Conservation (phyloP, 2,888 invertebrate species). For the Coelogynopora nodosa region DNA sequence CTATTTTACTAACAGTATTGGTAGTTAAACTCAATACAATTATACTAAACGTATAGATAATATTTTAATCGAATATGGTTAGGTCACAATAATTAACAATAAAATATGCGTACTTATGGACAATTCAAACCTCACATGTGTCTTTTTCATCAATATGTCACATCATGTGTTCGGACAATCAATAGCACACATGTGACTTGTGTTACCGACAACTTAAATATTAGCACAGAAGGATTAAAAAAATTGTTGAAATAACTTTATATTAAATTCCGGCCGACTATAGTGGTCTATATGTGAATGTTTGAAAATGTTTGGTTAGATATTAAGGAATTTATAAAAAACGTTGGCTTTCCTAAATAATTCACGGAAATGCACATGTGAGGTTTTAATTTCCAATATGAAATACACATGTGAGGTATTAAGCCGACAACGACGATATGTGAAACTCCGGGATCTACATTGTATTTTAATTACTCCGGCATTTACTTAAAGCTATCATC, state of each 20-base stretch:
- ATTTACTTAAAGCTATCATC: no score
- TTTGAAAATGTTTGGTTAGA: neutral
- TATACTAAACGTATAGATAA: no score
- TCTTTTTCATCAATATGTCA: neutral
- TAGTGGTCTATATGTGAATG: neutral
- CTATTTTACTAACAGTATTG: neutral
- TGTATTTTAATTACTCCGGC: no score
- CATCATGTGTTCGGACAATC: neutral
- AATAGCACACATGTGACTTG: neutral
- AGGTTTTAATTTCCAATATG: neutral
- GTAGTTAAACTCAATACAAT: neutral
- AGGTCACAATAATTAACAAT: neutral
- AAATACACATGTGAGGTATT: neutral
- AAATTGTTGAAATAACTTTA: no score
- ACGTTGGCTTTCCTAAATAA: neutral
- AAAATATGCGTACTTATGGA: neutral
- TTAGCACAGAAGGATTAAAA: no score
- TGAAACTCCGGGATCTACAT: no score
- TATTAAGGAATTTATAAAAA: neutral
- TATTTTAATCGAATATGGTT: neutral
- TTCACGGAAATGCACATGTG: neutral
- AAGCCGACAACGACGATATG: neutral
- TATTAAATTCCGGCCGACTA: no score
- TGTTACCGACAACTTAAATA: neutral
- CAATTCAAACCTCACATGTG: neutral